phyloP scores from a whole-genome alignment of 2,113 vertebrate species.

The Arvicanthis niloticus region DNA sequence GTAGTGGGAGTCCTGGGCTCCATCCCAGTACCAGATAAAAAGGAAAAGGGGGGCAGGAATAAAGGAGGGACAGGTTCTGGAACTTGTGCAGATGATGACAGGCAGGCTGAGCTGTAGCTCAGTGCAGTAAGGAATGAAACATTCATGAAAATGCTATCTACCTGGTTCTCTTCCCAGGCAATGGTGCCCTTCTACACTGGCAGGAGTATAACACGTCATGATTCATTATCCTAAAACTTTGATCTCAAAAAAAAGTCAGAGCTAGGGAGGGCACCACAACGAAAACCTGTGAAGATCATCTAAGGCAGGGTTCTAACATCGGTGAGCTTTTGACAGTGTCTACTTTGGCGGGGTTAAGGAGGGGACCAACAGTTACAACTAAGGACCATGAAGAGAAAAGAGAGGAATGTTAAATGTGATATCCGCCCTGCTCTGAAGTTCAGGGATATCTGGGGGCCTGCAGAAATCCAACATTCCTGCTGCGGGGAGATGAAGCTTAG shows the following conservation, averaged over 20 bases:
- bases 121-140: accelerated
- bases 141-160: neutral
- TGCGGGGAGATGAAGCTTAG: neutral
- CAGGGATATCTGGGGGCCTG: neutral
- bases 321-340: neutral
- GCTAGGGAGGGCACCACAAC: neutral
- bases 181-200: neutral
- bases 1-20: neutral
- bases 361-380: neutral
- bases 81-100: neutral
- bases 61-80: neutral
- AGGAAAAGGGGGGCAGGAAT: neutral
- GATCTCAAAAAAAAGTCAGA: slow-evolving; percentile 2
- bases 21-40: neutral
- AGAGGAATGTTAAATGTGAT: neutral
- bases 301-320: neutral
- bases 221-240: neutral
- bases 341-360: neutral
- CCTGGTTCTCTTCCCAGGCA: neutral
- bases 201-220: neutral
- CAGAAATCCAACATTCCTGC: neutral
- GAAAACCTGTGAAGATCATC: neutral
- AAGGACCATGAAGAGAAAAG: neutral
- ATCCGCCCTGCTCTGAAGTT: neutral
- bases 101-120: neutral